These are phyloP conservation scores for Pasiphila rectangulata DNA, from an alignment of 2,888 invertebrate genomes.

Conservation along the genomic window DNA sequence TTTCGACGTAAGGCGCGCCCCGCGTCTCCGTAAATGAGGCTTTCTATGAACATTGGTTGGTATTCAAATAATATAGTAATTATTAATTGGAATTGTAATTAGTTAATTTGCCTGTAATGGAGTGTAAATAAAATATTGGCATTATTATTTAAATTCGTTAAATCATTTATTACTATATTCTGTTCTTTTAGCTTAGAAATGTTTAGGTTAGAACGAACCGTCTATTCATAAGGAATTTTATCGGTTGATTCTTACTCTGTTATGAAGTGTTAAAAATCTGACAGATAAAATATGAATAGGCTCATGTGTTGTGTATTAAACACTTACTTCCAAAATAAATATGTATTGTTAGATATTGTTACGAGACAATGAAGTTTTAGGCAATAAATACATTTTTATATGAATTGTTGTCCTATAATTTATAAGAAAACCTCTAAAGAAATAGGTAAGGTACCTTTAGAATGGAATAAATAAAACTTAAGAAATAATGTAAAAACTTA, in stretches of 20 bases:
- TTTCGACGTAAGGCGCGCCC: no score
- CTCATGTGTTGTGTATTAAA: no score
- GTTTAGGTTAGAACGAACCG: no score
- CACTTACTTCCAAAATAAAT: no score
- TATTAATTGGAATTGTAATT: conserved; percentile 29
- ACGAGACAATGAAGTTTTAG: conserved; percentile 35
- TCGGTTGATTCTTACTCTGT: no score
- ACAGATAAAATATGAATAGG: no score
- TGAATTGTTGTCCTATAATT: conserved; percentile 11
- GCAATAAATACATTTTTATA: conserved; percentile 39
- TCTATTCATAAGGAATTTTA: no score
- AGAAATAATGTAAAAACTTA: no score
- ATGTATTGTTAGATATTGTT: no score
- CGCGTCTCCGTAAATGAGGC: no score
- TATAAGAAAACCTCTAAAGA: background rate
- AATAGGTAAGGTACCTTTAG: background rate
- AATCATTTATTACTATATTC: conserved; percentile 11
- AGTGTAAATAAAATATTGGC: conserved; percentile 65
- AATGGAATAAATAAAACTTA: background rate
- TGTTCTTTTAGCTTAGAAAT: no score
- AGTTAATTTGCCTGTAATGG: conserved; percentile 39
- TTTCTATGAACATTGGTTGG: conserved; percentile 14
- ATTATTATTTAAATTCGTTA: conserved; percentile 43
- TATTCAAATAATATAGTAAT: conserved; percentile 23
- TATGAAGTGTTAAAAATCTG: no score